Percentiles rank a stretch among this genome's conserved stretches.
phyloP scores from a whole-genome alignment of 2,888 invertebrate genomes.

The Branchinecta sandiegonensis region DNA sequence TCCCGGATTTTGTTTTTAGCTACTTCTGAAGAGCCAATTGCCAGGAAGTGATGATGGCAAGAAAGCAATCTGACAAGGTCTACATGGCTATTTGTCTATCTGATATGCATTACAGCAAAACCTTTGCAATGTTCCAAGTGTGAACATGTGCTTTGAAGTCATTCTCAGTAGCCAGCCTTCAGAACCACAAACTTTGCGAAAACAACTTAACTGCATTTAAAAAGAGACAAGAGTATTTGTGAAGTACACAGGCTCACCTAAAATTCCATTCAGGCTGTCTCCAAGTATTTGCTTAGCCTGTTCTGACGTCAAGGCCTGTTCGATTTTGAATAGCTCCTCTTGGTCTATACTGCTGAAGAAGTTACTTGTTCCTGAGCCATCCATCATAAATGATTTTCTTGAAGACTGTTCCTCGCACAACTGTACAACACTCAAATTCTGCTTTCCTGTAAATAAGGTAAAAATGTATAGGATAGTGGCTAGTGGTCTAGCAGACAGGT shows the following conservation, averaged over 20 bases:
- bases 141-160: too few species aligned
- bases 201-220: too few species aligned
- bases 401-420: neutral
- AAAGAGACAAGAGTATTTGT: too few species aligned
- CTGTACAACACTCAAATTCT: constrained; percentile 9
- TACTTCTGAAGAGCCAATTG: too few species aligned
- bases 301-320: constrained; percentile 40
- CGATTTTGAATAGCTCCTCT: constrained; percentile 39
- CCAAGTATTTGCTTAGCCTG: constrained; percentile 41
- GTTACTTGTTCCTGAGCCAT: neutral
- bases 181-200: too few species aligned
- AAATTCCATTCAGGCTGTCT: constrained; percentile 28
- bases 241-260: neutral
- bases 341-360: constrained; percentile 34
- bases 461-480: neutral
- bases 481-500: neutral
- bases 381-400: neutral
- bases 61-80: too few species aligned
- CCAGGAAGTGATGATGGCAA: too few species aligned
- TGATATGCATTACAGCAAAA: too few species aligned
- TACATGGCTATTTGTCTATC: too few species aligned
- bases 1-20: too few species aligned
- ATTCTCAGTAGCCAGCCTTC: too few species aligned
- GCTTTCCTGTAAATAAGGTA: neutral
- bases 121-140: too few species aligned